Evolutionary conservation across 2,888 invertebrate genomes (phyloP).

Genomic region (Lepeophtheirus nordmannii): DNA sequence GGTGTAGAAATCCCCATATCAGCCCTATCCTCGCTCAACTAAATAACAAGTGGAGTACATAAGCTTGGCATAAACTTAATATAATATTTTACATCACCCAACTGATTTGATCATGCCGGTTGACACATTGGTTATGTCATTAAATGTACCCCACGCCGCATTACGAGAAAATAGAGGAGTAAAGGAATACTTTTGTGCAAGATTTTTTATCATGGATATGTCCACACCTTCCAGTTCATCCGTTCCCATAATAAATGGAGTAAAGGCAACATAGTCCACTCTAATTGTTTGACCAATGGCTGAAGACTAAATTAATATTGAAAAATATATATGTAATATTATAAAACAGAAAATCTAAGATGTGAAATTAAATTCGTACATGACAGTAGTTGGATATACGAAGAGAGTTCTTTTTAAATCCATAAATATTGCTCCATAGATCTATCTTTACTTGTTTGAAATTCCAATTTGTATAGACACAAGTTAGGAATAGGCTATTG

Average conservation of each 20-base stretch:
- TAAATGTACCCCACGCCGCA: background rate
- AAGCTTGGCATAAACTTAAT: too few species aligned
- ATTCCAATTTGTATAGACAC: background rate
- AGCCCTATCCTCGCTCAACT: background rate
- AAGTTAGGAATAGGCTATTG: background rate
- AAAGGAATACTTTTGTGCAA: background rate
- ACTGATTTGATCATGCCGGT: background rate
- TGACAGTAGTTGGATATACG: background rate
- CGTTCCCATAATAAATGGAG: background rate
- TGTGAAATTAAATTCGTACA: background rate
- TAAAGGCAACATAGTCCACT: background rate
- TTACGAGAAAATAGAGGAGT: background rate
- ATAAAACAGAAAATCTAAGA: background rate
- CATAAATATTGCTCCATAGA: background rate
- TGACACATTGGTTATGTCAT: background rate
- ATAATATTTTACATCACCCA: too few species aligned
- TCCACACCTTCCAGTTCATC: background rate
- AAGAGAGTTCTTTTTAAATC: background rate
- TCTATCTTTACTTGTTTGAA: background rate
- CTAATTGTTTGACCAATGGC: constrained; percentile 1
- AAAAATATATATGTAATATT: background rate
- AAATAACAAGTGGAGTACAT: background rate
- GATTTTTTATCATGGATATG: background rate
- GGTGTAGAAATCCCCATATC: constrained; percentile 3
- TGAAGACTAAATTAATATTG: constrained; percentile 1